phyloP scores from a whole-genome alignment of 2,888 invertebrate genomes.

The Macrostomum cliftonense region DNA sequence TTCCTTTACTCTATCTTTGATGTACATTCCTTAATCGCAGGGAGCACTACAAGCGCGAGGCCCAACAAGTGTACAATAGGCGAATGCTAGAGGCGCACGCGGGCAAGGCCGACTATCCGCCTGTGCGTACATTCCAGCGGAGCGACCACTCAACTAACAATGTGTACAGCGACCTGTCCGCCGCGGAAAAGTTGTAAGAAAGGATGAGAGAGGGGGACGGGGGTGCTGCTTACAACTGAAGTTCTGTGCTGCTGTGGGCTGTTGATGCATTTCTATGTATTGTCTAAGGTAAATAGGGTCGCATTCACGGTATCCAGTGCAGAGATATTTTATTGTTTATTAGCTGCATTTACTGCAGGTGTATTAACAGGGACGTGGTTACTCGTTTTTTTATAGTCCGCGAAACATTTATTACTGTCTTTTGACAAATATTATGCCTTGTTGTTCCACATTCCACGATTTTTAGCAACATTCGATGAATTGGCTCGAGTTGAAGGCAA shows the following conservation, averaged over 20 bases:
- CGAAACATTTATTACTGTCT: too few species aligned
- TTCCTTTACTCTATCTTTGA: background rate
- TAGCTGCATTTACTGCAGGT: background rate
- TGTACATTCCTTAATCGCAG: constrained; percentile 13
- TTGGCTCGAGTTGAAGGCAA: too few species aligned
- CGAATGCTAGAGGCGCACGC: constrained; percentile 31
- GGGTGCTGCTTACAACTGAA: too few species aligned
- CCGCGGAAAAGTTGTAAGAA: constrained; percentile 34
- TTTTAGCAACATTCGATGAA: background rate
- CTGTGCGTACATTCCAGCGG: constrained; percentile 33
- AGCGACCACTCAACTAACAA: constrained; percentile 33
- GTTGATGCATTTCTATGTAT: too few species aligned
- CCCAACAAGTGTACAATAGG: constrained; percentile 31
- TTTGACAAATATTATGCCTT: background rate
- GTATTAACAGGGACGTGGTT: too few species aligned
- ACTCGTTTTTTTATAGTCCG: too few species aligned
- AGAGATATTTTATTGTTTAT: too few species aligned
- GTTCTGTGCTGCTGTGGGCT: too few species aligned
- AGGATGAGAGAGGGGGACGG: too few species aligned
- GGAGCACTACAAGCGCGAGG: constrained; percentile 31
- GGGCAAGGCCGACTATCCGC: constrained; percentile 31
- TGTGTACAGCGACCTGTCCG: constrained; percentile 33
- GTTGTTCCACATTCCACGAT: background rate
- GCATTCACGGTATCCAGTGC: too few species aligned
- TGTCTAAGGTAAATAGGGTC: too few species aligned